These are phyloP conservation scores for Hirtodrosophila histrioides DNA, from an alignment of 2,888 invertebrate genomes.

Conservation along the genomic window DNA sequence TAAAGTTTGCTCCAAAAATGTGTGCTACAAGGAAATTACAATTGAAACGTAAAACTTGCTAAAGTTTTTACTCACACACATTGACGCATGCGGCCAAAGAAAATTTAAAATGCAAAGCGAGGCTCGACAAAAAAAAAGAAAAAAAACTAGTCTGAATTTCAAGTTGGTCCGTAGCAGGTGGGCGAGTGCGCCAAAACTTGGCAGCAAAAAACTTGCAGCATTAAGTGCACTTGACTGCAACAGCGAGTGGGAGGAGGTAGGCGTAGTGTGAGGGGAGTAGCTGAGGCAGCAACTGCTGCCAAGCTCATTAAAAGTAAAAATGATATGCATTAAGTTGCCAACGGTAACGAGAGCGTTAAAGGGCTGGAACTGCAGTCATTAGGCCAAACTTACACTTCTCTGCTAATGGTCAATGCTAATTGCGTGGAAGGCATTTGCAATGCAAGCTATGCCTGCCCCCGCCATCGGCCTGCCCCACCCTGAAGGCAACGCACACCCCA, in stretches of 20 bases:
- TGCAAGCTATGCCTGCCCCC: constrained; percentile 19
- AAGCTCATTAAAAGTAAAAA: constrained; percentile 75
- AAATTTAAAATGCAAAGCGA: constrained; percentile 75
- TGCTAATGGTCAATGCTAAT: constrained; percentile 76
- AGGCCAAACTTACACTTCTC: constrained; percentile 51
- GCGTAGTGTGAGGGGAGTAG: background rate
- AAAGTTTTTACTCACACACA: constrained; percentile 55
- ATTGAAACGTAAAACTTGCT: constrained; percentile 73
- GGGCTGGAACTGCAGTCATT: constrained; percentile 64
- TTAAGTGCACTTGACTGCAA: constrained; percentile 70
- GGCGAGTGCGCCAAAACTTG: constrained; percentile 52
- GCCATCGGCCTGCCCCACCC: background rate
- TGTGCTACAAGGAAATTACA: constrained; percentile 69
- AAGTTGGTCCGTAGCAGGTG: constrained; percentile 68
- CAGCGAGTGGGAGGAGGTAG: constrained; percentile 1
- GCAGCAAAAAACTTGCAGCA: constrained; percentile 67
- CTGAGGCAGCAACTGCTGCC: constrained; percentile 44
- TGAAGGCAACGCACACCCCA: background rate
- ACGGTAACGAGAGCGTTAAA: constrained; percentile 60
- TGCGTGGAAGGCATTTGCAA: constrained; percentile 69
- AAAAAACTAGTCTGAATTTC: constrained; percentile 47
- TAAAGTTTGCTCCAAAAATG: constrained; percentile 55
- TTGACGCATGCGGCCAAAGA: constrained; percentile 5
- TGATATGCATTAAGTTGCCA: constrained; percentile 75
- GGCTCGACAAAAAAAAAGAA: constrained; percentile 14